Percentiles rank a stretch among this genome's conserved stretches.
phyloP scores from a whole-genome alignment of 2,888 invertebrate genomes.

The Amiota communis region DNA sequence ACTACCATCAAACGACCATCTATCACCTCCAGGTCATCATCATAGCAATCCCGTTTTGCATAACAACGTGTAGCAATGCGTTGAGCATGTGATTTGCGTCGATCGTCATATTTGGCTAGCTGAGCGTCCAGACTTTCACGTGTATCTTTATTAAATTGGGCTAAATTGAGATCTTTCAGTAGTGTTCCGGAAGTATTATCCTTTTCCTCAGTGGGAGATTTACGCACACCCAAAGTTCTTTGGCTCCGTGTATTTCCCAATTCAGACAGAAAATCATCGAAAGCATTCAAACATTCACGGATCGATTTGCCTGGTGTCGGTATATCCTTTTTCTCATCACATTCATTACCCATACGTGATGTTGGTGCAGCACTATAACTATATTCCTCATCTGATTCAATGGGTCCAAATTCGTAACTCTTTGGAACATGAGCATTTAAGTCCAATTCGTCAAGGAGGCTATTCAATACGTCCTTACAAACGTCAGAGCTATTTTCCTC shows the following conservation, averaged over 20 bases:
- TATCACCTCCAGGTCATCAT: slow-evolving; percentile 66
- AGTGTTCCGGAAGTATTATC: slow-evolving; percentile 48
- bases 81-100: slow-evolving; percentile 45
- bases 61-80: slow-evolving; percentile 60
- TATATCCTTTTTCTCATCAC: slow-evolving; percentile 36
- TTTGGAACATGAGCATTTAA: slow-evolving; percentile 39
- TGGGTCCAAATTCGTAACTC: slow-evolving; percentile 50
- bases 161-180: slow-evolving; percentile 41
- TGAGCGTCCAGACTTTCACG: slow-evolving; percentile 50
- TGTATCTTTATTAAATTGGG: slow-evolving; percentile 49
- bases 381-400: slow-evolving; percentile 59
- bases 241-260: slow-evolving; percentile 30
- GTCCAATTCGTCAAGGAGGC: slow-evolving; percentile 47
- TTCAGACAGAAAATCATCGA: slow-evolving; percentile 44
- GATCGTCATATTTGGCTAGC: slow-evolving; percentile 50
- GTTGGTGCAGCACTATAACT: slow-evolving; percentile 46
- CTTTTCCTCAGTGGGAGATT: slow-evolving; percentile 40
- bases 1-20: slow-evolving; percentile 64
- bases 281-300: slow-evolving; percentile 53
- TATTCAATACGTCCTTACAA: slow-evolving; percentile 48
- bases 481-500: slow-evolving; percentile 37
- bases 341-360: slow-evolving; percentile 15
- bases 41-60: slow-evolving; percentile 61
- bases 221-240: slow-evolving; percentile 21
- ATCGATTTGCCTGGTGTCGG: slow-evolving; percentile 51